Conservation (phyloP, 2,797 vertebrate genomes). For the Leptatherina wallacei region DNA sequence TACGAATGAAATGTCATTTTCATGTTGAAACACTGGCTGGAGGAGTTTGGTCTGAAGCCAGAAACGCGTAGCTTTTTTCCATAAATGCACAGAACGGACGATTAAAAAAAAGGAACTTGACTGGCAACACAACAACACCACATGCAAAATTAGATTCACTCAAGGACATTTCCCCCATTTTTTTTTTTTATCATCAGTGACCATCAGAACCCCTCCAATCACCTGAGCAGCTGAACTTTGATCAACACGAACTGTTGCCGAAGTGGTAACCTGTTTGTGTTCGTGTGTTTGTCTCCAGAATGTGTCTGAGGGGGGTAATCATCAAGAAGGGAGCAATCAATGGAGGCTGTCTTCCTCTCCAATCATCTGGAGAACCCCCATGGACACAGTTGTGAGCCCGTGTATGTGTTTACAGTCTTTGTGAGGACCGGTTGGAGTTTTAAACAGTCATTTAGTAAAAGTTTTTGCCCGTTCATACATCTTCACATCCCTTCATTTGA, state of each 20-base stretch:
- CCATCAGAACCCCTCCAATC: neutral
- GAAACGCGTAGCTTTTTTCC: conserved; percentile 5
- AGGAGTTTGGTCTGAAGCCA: conserved; percentile 13
- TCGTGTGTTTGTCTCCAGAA: conserved; percentile 7
- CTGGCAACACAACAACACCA: neutral
- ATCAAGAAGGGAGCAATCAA: conserved; percentile 64
- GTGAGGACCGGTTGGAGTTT: neutral
- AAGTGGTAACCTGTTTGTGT: neutral
- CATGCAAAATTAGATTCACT: neutral
- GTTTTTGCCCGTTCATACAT: too few species aligned
- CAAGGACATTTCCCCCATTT: neutral
- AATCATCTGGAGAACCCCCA: conserved; percentile 63
- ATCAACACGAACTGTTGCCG: neutral
- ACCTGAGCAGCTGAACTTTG: neutral
- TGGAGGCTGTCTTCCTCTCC: conserved; percentile 42
- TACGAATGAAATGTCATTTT: conserved; percentile 33
- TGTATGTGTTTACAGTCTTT: neutral
- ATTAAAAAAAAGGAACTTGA: neutral
- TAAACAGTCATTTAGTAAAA: neutral
- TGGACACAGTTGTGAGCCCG: conserved; percentile 14
- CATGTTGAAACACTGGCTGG: conserved; percentile 19
- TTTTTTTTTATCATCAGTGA: neutral
- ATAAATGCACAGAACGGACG: neutral
- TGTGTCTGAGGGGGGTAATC: conserved; percentile 44
- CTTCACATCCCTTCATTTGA: neutral